These are phyloP conservation scores for Pachycephala philippinensis DNA, from an alignment of 2,113 vertebrate species.

Conservation along the genomic window DNA sequence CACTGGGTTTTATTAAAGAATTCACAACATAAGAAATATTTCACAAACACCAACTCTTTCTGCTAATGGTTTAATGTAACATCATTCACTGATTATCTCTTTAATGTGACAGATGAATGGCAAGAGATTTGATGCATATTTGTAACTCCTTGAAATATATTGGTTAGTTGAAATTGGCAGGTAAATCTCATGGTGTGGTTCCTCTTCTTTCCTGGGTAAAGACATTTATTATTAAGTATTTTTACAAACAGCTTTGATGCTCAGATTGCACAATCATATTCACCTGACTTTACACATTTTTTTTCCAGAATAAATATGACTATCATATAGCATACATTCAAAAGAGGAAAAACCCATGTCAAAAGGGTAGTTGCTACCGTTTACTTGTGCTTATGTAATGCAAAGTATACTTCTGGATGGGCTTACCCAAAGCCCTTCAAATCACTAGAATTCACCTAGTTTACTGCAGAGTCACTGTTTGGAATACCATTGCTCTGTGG, in stretches of 20 bases:
- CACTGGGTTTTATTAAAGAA: background rate
- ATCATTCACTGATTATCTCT: background rate
- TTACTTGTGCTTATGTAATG: background rate
- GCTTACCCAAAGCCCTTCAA: background rate
- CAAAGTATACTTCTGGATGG: background rate
- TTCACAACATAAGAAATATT: background rate
- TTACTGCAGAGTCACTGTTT: background rate
- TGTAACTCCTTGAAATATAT: background rate
- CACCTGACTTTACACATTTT: background rate
- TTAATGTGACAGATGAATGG: background rate
- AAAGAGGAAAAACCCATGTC: background rate
- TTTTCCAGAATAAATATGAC: background rate
- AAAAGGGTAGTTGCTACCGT: rapidly evolving
- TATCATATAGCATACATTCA: background rate
- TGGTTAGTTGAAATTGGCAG: background rate
- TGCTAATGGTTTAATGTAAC: background rate
- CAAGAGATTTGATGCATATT: background rate
- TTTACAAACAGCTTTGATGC: background rate
- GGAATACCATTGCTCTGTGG: background rate
- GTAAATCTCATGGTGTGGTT: background rate
- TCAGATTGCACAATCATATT: background rate
- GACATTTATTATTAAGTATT: background rate
- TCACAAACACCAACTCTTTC: background rate
- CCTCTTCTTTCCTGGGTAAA: background rate
- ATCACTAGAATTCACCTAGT: background rate